Evolutionary conservation across 1,140 invertebrate species (phyloP), one percentile per base, ranked within the genome.

Genomic region (Saxidomus purpurata): DNA sequence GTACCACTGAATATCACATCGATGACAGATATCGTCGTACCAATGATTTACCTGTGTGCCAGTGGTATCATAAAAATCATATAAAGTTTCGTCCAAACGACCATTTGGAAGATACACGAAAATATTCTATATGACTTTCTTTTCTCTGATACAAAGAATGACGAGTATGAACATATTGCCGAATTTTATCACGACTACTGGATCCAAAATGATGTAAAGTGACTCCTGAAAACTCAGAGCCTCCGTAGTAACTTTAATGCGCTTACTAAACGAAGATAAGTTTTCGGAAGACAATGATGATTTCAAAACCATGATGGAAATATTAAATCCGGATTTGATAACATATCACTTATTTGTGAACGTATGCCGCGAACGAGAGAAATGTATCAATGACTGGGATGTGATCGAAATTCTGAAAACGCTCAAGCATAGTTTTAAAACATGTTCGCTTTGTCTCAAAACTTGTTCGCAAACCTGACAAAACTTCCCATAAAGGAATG

Each of bases 271-370:
- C 9, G 47, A 43, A 43, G 74, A 77, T n/a, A 36, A 77, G 36
- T n/a, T 36, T 15, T 13, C 22, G 8, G 15, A 9, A 22, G 38
- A 77, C 8, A 77, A 43, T 38, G 38, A 47, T 47, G 4, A 8
- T 17, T 43, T 49, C 15, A 43, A 25, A 31, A 6, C 13, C n/a
- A 9, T 43, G 19, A 13, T 77, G 8, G 25, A 49, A 0, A 77
- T 13, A 4, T 47, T 77, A 22, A 49, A 77, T 77, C 74, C 74
- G 25, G 74, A 77, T 38, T 25, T 49, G 47, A 77, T 77, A 13
- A 77, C 25, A 47, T 43, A 77, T 31, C 74, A 77, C 38, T 77
- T 43, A 25, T 77, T 77, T 31, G 6, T 77, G 9, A 77, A 77
- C 38, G 40, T 77, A 15, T 77, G 74, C 47, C 8, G 40, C n/a